Evolutionary conservation across 2,113 vertebrate species (phyloP).

Genomic region (Heteronetta atricapilla): DNA sequence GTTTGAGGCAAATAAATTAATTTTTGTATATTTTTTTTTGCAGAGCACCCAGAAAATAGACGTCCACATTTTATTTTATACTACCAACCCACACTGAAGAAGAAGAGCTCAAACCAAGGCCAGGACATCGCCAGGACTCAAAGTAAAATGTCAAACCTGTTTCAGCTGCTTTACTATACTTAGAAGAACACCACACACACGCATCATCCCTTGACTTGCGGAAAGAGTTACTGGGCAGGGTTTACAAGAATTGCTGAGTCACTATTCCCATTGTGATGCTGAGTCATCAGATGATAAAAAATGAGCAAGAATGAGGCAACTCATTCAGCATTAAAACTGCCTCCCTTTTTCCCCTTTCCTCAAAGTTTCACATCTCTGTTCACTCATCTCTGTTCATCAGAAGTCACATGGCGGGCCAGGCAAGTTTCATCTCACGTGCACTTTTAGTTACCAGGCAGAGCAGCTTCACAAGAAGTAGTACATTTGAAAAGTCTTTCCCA

Average conservation of each 20-base stretch:
- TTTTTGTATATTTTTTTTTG: background rate
- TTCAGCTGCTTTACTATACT: background rate
- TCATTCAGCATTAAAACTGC: background rate
- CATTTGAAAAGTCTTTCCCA: background rate
- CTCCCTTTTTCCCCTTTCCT: background rate
- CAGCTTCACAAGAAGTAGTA: background rate
- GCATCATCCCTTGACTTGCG: background rate
- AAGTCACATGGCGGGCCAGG: slow-evolving; percentile 3
- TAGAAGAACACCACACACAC: background rate
- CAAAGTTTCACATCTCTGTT: slow-evolving; percentile 68
- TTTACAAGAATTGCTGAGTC: slow-evolving; percentile 57
- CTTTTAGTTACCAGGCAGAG: background rate
- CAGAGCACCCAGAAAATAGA: background rate
- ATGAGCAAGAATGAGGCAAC: slow-evolving; percentile 21
- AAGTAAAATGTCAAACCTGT: background rate
- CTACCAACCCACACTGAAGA: background rate
- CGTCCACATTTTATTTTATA: background rate
- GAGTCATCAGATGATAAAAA: slow-evolving; percentile 19
- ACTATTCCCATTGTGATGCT: slow-evolving; percentile 49
- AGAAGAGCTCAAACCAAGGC: background rate
- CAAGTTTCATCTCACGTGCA: background rate
- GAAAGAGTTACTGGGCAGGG: background rate
- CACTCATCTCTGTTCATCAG: background rate
- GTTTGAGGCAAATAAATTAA: background rate
- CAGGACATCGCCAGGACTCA: background rate